Base-by-base conservation (phyloP, 1,140 invertebrate species). In the Leptopilina clavipes region DNA sequence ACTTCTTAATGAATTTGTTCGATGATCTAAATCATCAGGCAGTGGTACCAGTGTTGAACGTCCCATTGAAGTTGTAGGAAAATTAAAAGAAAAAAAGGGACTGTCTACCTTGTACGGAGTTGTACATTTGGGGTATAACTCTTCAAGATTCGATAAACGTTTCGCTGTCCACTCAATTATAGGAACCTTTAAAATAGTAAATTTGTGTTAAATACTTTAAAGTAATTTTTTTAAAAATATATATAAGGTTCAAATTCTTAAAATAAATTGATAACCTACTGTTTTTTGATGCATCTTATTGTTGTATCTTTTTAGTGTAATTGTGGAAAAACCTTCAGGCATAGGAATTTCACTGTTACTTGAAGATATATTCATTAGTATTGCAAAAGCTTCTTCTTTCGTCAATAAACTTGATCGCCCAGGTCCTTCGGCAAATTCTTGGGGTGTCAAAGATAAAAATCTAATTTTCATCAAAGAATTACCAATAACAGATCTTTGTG, bases 361-460 rank as follows among this genome's bases (percentile, higher is more conserved):
- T 7, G 94, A 94, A 1, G 94, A 93, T 75, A 96, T 95, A 86
- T 96, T 96, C 93, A 96, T 95, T 0, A 96, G 89, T 65, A 97
- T 93, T 1, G 94, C 92, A 81, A 96, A 94, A n/a, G 94, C 93
- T 86, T 97, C 95, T 12, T 94, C 91, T 86, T 94, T 93, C 0
- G 93, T 92, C 11, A 97, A 90, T 1, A 97, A 87, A 37, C 91
- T 90, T 1, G 95, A 95, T 18, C 92, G 91, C 0, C 94, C 95
- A 3, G 95, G 94, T 0, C 94, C 94, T 81, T 94, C 94, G 1
- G 95, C 95, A 87, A 97, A 97, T 90, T 96, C 93, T 83, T 95
- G 92, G 1, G 95, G 93, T 0, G 93, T 94, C 79, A 97, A 88
- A 0, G 94, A 95, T 0, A 96, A 90, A 87, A 96, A 96, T 22